phyloP scores from a whole-genome alignment of 1,140 invertebrate genomes.

The Drosophila sturtevanti region DNA sequence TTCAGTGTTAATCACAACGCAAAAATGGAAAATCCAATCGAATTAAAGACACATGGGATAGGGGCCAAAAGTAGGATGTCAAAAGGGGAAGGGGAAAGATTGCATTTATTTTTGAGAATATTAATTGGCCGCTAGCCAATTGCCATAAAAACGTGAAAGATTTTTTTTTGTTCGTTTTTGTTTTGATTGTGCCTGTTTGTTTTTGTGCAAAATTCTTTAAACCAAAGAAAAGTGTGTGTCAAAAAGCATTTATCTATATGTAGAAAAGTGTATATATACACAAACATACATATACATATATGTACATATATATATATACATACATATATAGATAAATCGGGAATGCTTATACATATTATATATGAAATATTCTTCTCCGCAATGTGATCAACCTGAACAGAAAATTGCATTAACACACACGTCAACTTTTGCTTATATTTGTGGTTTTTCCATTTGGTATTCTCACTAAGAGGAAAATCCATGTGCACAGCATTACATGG shows the following conservation, averaged over 20 bases:
- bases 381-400: constrained; percentile 1
- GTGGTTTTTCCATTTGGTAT: constrained; percentile 30
- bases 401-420: no score
- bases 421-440: neutral
- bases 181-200: constrained; percentile 11
- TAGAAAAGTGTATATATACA: neutral
- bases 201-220: constrained; percentile 8
- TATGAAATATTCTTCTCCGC: neutral
- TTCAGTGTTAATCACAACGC: constrained; percentile 42
- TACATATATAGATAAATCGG: neutral
- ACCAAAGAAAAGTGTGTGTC: constrained; percentile 9
- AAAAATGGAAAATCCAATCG: constrained; percentile 30
- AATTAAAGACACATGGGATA: constrained; percentile 32
- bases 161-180: constrained; percentile 24
- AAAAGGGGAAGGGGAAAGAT: constrained; percentile 40
- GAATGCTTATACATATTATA: no score
- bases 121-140: constrained; percentile 68
- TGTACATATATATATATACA: neutral
- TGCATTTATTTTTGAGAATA: constrained; percentile 75
- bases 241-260: constrained; percentile 6
- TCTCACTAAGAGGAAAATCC: constrained; percentile 8
- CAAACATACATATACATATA: neutral
- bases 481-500: constrained; percentile 11
- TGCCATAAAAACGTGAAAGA: constrained; percentile 76
- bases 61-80: neutral